Conservation (phyloP, 2,888 invertebrate genomes). For the Chrysolina haemoptera region DNA sequence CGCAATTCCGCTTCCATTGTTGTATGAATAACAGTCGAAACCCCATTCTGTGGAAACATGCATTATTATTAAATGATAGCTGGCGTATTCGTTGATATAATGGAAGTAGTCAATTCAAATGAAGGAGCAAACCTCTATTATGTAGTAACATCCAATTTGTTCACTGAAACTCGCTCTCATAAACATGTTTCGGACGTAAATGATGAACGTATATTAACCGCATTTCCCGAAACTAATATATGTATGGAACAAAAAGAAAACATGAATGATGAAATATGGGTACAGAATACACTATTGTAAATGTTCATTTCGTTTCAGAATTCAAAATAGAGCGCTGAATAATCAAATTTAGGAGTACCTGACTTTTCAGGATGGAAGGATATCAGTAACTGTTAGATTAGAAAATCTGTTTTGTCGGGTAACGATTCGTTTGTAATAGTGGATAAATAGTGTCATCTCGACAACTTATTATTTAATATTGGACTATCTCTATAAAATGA, state of each 20-base stretch:
- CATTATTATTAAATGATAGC: neutral
- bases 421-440: no score
- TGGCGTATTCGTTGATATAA: neutral
- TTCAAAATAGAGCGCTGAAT: no score
- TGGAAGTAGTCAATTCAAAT: constrained; percentile 11
- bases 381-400: no score
- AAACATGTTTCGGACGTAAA: constrained; percentile 13
- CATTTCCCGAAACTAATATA: neutral
- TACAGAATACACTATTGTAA: neutral
- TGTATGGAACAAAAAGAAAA: neutral
- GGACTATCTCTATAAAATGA: no score
- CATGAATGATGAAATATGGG: neutral
- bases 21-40: neutral
- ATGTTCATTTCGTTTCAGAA: neutral
- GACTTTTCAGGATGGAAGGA: no score
- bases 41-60: neutral
- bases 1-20: neutral
- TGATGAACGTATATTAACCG: neutral
- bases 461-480: no score
- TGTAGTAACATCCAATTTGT: constrained; percentile 11
- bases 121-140: constrained; percentile 14
- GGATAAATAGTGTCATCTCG: no score
- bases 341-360: no score
- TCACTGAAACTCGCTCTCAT: constrained; percentile 4
- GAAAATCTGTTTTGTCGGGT: no score